Conservation (phyloP, 1,140 invertebrate genomes). For the Heterodera schachtii region DNA sequence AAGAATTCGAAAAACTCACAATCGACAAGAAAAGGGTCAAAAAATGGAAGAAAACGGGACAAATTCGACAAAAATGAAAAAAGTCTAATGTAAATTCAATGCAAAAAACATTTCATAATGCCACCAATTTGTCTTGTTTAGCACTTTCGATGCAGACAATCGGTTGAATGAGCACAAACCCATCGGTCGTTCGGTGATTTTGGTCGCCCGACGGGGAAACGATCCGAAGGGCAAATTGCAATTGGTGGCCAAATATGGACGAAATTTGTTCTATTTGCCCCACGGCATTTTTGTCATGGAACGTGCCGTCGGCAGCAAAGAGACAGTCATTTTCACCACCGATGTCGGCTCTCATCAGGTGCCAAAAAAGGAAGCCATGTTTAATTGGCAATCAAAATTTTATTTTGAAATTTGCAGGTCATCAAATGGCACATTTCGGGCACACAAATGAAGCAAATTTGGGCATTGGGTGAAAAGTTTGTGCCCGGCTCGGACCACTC, state of each 20-base stretch:
- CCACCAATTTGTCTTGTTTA: slow-evolving; percentile 44
- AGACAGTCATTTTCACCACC: slow-evolving; percentile 76
- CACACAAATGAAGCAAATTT: slow-evolving; percentile 53
- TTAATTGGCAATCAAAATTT: not conserved
- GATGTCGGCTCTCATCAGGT: slow-evolving; percentile 92
- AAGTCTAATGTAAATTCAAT: too few species aligned
- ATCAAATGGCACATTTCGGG: slow-evolving; percentile 43
- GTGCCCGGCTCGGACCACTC: slow-evolving; percentile 77
- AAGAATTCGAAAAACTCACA: not conserved
- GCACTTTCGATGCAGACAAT: slow-evolving; percentile 75
- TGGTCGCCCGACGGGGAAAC: slow-evolving; percentile 58
- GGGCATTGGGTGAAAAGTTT: slow-evolving; percentile 73
- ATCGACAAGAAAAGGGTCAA: too few species aligned
- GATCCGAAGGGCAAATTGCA: slow-evolving; percentile 28
- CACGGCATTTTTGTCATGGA: slow-evolving; percentile 86
- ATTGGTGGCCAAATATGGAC: slow-evolving; percentile 44
- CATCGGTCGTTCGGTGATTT: slow-evolving; percentile 76
- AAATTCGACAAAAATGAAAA: slow-evolving; percentile 14
- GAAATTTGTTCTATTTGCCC: slow-evolving; percentile 82
- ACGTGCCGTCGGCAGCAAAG: slow-evolving; percentile 66
- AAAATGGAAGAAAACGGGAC: not conserved
- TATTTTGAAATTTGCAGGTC: not conserved
- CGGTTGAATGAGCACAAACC: slow-evolving; percentile 72
- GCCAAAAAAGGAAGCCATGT: too few species aligned
- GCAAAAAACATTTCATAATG: too few species aligned